A percentile compares a stretch with the other conserved stretches of the same genome.
Conservation (phyloP, 2,113 vertebrate species). For the Cariama cristata region DNA sequence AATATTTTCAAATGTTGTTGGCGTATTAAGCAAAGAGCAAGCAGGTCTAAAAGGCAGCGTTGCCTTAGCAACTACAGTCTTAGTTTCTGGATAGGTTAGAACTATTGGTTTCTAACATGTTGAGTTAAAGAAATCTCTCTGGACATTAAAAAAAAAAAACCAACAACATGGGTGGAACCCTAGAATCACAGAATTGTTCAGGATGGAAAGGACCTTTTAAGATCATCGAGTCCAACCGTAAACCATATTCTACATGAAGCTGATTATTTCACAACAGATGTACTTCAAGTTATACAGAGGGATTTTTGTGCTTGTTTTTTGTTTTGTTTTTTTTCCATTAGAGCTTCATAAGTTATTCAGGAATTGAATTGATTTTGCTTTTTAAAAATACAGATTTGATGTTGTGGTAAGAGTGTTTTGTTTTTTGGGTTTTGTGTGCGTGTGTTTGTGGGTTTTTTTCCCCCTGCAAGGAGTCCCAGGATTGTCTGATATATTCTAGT, state of each 20-base stretch:
- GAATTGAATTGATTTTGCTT: background rate
- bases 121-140: background rate
- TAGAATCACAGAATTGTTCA: too few relatives aligned
- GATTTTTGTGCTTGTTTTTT: background rate
- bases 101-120: background rate
- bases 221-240: too few relatives aligned
- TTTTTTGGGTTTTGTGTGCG: too few relatives aligned
- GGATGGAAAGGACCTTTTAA: too few relatives aligned
- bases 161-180: background rate
- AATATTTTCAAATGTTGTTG: background rate
- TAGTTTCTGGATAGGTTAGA: background rate
- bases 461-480: background rate
- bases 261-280: background rate
- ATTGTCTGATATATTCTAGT: background rate
- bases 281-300: background rate
- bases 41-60: background rate
- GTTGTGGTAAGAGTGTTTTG: background rate
- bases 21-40: background rate
- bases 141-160: background rate
- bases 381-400: background rate
- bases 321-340: background rate
- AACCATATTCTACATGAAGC: background rate
- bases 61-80: background rate
- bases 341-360: background rate
- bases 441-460: background rate